Conservation (phyloP, 2,888 invertebrate species). For the Galerucella calmariensis region DNA sequence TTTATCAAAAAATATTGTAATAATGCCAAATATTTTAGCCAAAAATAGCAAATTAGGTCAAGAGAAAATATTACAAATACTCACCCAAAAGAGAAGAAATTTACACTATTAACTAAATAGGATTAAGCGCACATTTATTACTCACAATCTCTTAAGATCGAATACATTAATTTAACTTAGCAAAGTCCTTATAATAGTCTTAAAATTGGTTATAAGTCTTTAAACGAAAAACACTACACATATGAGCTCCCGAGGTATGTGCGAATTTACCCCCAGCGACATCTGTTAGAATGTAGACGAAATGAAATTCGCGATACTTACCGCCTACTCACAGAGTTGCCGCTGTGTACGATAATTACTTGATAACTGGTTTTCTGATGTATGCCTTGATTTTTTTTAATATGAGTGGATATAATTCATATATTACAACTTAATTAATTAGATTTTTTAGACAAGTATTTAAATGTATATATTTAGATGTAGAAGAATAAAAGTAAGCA, state of each 20-base stretch:
- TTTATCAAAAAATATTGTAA: slow-evolving; percentile 35
- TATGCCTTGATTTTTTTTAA: neutral
- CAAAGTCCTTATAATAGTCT: slow-evolving; percentile 19
- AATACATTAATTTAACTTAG: slow-evolving; percentile 14
- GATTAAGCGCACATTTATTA: slow-evolving; percentile 5
- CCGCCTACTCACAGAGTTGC: slow-evolving; percentile 22
- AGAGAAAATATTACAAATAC: slow-evolving; percentile 42
- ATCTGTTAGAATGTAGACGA: slow-evolving; percentile 36
- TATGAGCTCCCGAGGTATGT: slow-evolving; percentile 40
- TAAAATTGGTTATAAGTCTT: slow-evolving; percentile 34
- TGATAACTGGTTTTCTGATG: neutral
- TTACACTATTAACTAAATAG: slow-evolving; percentile 9
- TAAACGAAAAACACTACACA: slow-evolving; percentile 42
- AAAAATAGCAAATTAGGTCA: slow-evolving; percentile 51
- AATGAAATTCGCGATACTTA: slow-evolving; percentile 42
- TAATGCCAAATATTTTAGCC: slow-evolving; percentile 43
- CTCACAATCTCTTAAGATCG: neutral
- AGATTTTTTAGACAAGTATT: too few species aligned
- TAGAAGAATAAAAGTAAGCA: too few species aligned
- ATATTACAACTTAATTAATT: too few species aligned
- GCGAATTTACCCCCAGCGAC: slow-evolving; percentile 44
- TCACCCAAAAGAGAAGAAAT: slow-evolving; percentile 30
- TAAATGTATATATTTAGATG: too few species aligned
- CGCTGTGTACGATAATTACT: neutral
- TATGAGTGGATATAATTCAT: neutral